Base-by-base conservation (phyloP, 1,140 invertebrate species). In the Leptinotarsa texana region DNA sequence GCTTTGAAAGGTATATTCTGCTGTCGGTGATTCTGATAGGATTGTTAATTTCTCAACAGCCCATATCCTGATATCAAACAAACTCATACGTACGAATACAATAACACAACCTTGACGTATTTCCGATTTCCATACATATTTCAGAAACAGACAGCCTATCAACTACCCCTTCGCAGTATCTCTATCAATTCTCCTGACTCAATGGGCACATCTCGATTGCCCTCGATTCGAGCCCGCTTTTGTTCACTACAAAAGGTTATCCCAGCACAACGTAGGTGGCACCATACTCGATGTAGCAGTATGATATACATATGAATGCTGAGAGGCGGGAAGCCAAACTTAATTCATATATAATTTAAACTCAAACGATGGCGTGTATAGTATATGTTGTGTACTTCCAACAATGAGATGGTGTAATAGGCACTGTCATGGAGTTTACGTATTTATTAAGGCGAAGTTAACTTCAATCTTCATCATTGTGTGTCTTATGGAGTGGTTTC, bases 131-230 rank as follows among this genome's bases (percentile, higher is more conserved):
- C 51, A 57, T 57, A 57, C 51, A 57, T 57, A 57, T 57, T 57
- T 57, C 51, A 57, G 15, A 57, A 57, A 57, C 51, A 57, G 51
- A 15, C 51, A 57, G n/a, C 51, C 17, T 13, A 57, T 57, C 51
- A 57, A 57, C 15, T 18, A 42, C 51, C 51, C n/a, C 51, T 17
- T 57, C 13, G 51, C 51, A 17, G 51, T 57, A 13, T 57, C n/a
- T 57, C 51, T 57, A 57, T 57, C 51, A 57, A 57, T 57, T 57
- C 51, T 57, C 51, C n/a, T 18, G 51, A 57, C n/a, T 57, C 51
- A 57, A 57, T 57, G 51, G 13, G 51, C n/a, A 57, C 51, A 57
- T 57, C 51, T 15, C 51, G 51, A 57, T 17, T 57, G 51, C 51
- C 6, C 51, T 57, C 13, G 51, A 57, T 57, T 42, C 33, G 33